Conservation (phyloP, 2,797 vertebrate genomes). For the Denticeps clupeoides region DNA sequence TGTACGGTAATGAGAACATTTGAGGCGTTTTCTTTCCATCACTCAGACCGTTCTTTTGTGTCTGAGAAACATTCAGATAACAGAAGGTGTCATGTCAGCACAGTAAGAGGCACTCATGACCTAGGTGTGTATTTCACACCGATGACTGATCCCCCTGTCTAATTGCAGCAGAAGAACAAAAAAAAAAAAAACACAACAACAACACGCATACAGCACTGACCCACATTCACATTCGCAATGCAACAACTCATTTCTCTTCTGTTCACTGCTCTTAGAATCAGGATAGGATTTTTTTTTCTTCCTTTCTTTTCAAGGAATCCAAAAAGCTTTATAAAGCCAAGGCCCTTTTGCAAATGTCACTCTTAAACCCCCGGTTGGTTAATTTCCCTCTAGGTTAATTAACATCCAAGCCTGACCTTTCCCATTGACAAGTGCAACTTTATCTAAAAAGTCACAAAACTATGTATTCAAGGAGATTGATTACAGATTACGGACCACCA, state of each 20-base stretch:
- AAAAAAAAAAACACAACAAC: too few relatives aligned
- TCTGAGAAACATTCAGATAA: too few relatives aligned
- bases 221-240: too few relatives aligned
- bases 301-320: not conserved
- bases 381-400: slow-evolving; percentile 77
- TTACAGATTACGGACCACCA: slow-evolving; percentile 51
- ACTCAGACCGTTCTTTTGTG: too few relatives aligned
- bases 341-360: slow-evolving; percentile 55
- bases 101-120: slow-evolving; percentile 35
- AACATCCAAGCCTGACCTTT: slow-evolving; percentile 73
- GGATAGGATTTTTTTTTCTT: too few relatives aligned
- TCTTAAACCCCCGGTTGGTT: slow-evolving; percentile 60
- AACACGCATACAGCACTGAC: too few relatives aligned
- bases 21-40: too few relatives aligned
- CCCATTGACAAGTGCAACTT: slow-evolving; percentile 65
- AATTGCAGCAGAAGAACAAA: too few relatives aligned
- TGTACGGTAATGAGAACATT: not conserved
- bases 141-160: not conserved
- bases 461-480: slow-evolving; percentile 63
- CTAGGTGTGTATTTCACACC: slow-evolving; percentile 15
- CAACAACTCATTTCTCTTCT: too few relatives aligned
- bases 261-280: too few relatives aligned
- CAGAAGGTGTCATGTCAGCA: slow-evolving; percentile 3
- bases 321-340: not conserved
- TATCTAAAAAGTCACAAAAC: slow-evolving; percentile 71